These are phyloP conservation scores for Lampris megalopsis DNA, from an alignment of 2,113 vertebrate species.

Conservation along the genomic window DNA sequence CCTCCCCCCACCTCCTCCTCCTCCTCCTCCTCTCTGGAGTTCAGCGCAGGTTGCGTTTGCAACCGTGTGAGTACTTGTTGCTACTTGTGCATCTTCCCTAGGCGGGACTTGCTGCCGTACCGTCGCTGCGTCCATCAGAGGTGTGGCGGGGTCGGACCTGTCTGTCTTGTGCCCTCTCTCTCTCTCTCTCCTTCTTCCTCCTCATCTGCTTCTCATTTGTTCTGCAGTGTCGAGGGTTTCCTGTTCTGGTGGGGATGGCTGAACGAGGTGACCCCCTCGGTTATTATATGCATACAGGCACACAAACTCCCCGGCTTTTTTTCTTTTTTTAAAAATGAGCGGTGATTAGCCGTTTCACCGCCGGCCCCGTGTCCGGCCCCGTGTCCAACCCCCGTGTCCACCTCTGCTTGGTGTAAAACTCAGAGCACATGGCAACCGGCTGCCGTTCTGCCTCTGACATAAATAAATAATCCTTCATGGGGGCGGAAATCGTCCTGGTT, in stretches of 20 bases:
- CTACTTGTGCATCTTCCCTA: no score
- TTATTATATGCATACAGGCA: not conserved
- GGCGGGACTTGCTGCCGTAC: no score
- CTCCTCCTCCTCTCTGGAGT: no score
- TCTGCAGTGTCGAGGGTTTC: conserved; percentile 45
- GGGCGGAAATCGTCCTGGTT: conserved; percentile 34
- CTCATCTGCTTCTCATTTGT: conserved; percentile 74
- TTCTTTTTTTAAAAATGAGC: not conserved
- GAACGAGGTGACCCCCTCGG: conserved; percentile 18
- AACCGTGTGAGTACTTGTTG: no score
- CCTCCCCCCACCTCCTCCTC: no score
- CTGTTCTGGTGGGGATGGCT: conserved; percentile 33
- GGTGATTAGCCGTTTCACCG: not conserved
- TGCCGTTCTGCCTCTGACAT: conserved; percentile 24
- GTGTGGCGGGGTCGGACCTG: not conserved
- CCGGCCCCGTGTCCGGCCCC: conserved; percentile 7
- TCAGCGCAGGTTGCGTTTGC: no score
- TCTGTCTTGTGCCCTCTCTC: not conserved
- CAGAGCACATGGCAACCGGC: conserved; percentile 43
- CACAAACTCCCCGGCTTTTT: conserved; percentile 10
- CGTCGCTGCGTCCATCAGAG: conserved; percentile 14
- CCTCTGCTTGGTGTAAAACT: conserved; percentile 44
- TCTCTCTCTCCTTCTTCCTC: conserved; percentile 21
- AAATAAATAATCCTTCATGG: conserved; percentile 57
- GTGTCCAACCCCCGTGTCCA: not conserved